phyloP scores from a whole-genome alignment of 2,797 vertebrate genomes.

The Lacerta bilineata region DNA sequence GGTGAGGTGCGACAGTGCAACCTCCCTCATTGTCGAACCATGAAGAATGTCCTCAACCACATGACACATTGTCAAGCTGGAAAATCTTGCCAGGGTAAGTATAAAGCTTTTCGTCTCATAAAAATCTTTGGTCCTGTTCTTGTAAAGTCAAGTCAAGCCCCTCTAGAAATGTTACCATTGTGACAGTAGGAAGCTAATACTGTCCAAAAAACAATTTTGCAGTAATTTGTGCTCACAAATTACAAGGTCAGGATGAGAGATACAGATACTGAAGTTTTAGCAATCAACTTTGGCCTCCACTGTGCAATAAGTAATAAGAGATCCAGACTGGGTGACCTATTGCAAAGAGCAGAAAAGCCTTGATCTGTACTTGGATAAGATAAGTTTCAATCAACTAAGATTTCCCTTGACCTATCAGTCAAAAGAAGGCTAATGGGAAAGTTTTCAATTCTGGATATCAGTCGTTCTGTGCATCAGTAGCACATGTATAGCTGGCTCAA shows the following conservation, averaged over 20 bases:
- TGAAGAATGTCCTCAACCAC: constrained; percentile 99
- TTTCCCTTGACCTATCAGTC: not conserved
- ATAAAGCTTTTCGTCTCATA: not conserved
- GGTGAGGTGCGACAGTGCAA: constrained; percentile 96
- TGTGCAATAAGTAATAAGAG: not conserved
- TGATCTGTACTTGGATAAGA: not conserved
- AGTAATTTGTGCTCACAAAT: not conserved
- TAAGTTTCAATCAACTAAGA: not conserved
- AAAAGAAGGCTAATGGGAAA: not conserved
- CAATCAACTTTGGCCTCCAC: not conserved
- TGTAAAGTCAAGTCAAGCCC: not conserved
- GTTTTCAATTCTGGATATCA: not conserved
- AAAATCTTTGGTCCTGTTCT: not conserved
- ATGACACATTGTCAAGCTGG: constrained; percentile 99
- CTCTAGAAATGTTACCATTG: not conserved
- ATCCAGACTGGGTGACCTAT: not conserved
- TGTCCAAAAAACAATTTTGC: not conserved
- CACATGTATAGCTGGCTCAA: not conserved
- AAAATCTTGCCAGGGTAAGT: constrained; percentile 97
- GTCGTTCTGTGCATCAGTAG: not conserved
- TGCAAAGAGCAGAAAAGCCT: not conserved
- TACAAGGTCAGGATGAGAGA: not conserved
- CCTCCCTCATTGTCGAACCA: constrained; percentile 97
- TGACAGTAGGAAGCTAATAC: not conserved
- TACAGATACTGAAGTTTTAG: not conserved